Evolutionary conservation across 2,888 invertebrate genomes (phyloP).

Genomic region (Acleris cristana): DNA sequence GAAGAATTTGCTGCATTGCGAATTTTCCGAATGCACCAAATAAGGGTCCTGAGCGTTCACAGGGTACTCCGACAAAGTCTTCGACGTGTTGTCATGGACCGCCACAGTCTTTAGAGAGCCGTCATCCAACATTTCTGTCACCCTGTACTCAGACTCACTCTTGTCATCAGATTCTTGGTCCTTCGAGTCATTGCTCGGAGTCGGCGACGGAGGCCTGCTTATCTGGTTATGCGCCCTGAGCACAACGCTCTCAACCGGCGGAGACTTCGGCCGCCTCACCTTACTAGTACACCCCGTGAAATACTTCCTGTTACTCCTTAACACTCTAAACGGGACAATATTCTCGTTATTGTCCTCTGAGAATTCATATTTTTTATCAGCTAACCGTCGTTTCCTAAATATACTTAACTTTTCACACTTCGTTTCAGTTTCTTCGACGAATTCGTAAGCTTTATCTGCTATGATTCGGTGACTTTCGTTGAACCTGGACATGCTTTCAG

Average conservation of each 20-base stretch:
- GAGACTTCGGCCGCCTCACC: constrained; percentile 70
- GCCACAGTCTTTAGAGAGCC: constrained; percentile 78
- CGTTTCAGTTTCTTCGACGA: constrained; percentile 91
- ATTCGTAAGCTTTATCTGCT: constrained; percentile 92
- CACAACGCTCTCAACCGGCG: constrained; percentile 73
- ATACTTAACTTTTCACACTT: constrained; percentile 94
- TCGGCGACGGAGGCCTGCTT: constrained; percentile 65
- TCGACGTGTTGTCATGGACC: constrained; percentile 79
- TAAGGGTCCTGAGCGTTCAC: constrained; percentile 78
- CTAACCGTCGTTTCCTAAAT: constrained; percentile 92
- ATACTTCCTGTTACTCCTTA: constrained; percentile 82
- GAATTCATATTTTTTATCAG: constrained; percentile 96
- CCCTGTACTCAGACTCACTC: constrained; percentile 78
- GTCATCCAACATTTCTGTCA: constrained; percentile 80
- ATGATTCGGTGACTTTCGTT: constrained; percentile 80
- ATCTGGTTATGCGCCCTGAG: constrained; percentile 78
- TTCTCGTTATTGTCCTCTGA: constrained; percentile 90
- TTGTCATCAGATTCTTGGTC: constrained; percentile 67
- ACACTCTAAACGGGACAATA: constrained; percentile 86
- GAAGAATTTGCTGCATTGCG: constrained; percentile 86
- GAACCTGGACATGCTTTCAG: constrained; percentile 80
- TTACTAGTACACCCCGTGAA: constrained; percentile 73
- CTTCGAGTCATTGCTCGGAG: constrained; percentile 59
- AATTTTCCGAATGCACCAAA: constrained; percentile 78
- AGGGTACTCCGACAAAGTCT: constrained; percentile 75